Evolutionary conservation across 1,140 invertebrate genomes (phyloP).

Genomic region (Homarus americanus): DNA sequence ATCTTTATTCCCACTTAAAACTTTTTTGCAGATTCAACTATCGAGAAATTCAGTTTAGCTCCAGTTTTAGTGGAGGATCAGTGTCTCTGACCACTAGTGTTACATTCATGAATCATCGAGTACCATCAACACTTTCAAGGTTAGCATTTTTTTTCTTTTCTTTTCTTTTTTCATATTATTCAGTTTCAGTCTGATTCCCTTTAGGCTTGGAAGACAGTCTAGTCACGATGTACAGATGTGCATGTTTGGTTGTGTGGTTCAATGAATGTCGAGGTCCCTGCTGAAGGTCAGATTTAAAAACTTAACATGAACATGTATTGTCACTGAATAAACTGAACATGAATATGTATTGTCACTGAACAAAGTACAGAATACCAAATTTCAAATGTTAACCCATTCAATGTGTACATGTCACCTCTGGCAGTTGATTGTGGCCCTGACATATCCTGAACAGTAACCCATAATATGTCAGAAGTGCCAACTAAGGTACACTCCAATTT

Average conservation of each 20-base stretch:
- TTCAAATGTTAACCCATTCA: too few relatives aligned
- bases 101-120: neutral
- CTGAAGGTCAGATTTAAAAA: neutral
- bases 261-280: neutral
- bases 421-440: too few relatives aligned
- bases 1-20: too few relatives aligned
- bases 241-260: neutral
- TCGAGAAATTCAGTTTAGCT: neutral
- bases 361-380: too few relatives aligned
- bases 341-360: too few relatives aligned
- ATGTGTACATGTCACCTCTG: too few relatives aligned
- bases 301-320: too few relatives aligned
- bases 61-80: neutral
- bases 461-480: too few relatives aligned
- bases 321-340: too few relatives aligned
- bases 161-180: neutral
- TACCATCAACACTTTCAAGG: neutral
- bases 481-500: too few relatives aligned
- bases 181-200: too few relatives aligned
- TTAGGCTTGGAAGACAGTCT: neutral
- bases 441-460: too few relatives aligned
- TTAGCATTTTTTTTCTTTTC: neutral
- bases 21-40: neutral
- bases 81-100: neutral
- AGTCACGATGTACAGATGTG: neutral